These are phyloP conservation scores for Aegotheles bennettii DNA, from an alignment of 2,113 vertebrate genomes.

Conservation along the genomic window DNA sequence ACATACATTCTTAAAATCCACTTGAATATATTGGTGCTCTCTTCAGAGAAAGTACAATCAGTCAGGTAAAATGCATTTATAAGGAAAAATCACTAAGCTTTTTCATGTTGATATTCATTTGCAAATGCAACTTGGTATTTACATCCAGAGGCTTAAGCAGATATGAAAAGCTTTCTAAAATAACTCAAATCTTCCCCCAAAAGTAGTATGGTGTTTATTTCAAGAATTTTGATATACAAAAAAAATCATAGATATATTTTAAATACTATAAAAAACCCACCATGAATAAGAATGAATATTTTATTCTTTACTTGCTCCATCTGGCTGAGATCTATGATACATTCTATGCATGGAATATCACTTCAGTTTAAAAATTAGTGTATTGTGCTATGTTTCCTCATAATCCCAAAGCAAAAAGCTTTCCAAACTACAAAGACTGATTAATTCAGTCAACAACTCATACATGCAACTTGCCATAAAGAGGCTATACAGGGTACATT, in stretches of 20 bases:
- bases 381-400: neutral
- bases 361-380: neutral
- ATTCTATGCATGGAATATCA: neutral
- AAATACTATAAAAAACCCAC: neutral
- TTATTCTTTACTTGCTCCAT: neutral
- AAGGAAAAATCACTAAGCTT: constrained; percentile 9
- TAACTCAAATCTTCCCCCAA: neutral
- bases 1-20: neutral
- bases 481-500: neutral
- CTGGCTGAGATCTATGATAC: neutral
- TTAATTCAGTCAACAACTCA: neutral
- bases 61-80: constrained; percentile 43
- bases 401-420: neutral
- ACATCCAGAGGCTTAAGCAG: neutral
- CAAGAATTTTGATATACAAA: neutral
- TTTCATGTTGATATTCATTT: constrained; percentile 12
- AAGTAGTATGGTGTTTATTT: neutral
- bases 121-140: constrained; percentile 9
- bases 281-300: neutral
- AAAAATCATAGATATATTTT: neutral
- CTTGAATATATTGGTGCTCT: neutral
- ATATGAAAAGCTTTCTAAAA: constrained; percentile 30
- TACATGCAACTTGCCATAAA: neutral
- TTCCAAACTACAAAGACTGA: neutral
- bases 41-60: constrained; percentile 6